Evolutionary conservation across 2,888 invertebrate species (phyloP), one percentile per base, ranked within the genome.

Genomic region (Epirrhoe alternata): DNA sequence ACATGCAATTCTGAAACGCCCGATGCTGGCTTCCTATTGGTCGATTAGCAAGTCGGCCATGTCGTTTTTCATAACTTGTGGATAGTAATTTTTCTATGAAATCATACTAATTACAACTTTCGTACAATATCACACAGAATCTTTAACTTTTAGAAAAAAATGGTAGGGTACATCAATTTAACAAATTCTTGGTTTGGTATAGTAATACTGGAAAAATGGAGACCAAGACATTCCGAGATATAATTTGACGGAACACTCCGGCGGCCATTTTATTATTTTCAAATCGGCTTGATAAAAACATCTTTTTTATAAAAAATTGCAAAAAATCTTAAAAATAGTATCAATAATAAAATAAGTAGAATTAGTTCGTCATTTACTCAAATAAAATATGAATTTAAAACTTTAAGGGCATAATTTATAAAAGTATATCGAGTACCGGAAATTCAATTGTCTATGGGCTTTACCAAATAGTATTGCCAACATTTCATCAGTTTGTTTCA

Each of bases 1-100:
- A 94, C 94, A 95, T 94, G 94, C 94, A 94, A 94, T 94, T 94
- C 94, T 94, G 94, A 93, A 94, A 94, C 92, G 93, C 93, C 93
- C 93, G 93, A 94, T 95, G 94, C 94, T 94, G 90, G 91, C 89
- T 92, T 95, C 94, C 94, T 93, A 96, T 96, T 96, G 96, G 96
- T 94, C 93, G 93, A 93, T 90, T 86, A 85, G 74, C 84, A 68
- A 86, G 88, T 94, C 95, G 95, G 96, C 96, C 96, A 96, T 96
- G 92, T 92, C 92, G 92, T 87, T 90, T 74, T 91, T 91, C 86
- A 80, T 86, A 83, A 83, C 62, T 85, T 82, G 81, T 82, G 78
- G 78, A 77, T 86, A 88, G 82, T 84, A 81, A 87, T 85, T 88
- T 86, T 79, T 35, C 30, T 35, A n/a, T 17, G 31, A 24, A 38